Conservation (phyloP, 1,140 invertebrate genomes). For the Temnothorax longispinosus region DNA sequence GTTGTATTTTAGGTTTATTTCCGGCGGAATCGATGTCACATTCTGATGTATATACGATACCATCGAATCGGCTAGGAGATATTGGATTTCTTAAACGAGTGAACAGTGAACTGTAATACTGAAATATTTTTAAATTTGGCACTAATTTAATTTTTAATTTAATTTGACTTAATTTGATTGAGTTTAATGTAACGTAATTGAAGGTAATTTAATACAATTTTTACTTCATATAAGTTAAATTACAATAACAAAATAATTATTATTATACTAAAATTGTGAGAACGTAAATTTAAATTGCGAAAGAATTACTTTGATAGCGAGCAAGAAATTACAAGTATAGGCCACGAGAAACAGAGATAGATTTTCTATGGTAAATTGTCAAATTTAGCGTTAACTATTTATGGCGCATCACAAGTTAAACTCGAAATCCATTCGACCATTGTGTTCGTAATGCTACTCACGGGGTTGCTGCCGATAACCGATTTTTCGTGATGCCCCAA, state of each 20-base stretch:
- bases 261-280: neutral
- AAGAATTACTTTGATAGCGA: neutral
- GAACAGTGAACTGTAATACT: neutral
- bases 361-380: slow-evolving; percentile 23
- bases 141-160: slow-evolving; percentile 16
- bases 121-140: slow-evolving; percentile 29
- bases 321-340: neutral
- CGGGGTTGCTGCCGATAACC: slow-evolving; percentile 54
- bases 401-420: slow-evolving; percentile 12
- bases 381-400: slow-evolving; percentile 44
- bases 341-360: neutral
- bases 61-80: slow-evolving; percentile 21
- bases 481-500: slow-evolving; percentile 42
- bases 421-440: slow-evolving; percentile 39
- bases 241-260: slow-evolving; percentile 2
- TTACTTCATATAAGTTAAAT: slow-evolving; percentile 25
- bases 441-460: slow-evolving; percentile 36
- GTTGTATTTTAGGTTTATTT: slow-evolving; percentile 55
- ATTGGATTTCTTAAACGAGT: slow-evolving; percentile 44
- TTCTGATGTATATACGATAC: slow-evolving; percentile 17
- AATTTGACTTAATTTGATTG: neutral
- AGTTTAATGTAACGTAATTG: neutral
- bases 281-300: neutral
- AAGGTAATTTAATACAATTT: neutral
- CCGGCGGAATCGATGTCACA: slow-evolving; percentile 41